A percentile compares a stretch with the other conserved stretches of the same genome.
Conservation (phyloP, 1,140 invertebrate genomes). For the Drosophila orena region DNA sequence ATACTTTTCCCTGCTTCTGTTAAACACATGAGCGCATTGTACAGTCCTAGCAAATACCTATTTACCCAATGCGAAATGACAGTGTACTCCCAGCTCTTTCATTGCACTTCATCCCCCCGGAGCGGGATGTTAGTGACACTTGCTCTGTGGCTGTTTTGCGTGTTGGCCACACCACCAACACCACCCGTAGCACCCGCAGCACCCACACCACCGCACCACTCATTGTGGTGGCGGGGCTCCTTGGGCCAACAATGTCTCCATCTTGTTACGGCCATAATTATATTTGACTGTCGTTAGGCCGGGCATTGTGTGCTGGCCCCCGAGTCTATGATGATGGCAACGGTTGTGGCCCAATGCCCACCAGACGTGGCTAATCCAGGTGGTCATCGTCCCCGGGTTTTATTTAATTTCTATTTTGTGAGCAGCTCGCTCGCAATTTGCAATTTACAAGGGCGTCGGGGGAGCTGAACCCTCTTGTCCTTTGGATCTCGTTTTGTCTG, state of each 20-base stretch:
- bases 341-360: slow-evolving; percentile 31
- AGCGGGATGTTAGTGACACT: slow-evolving; percentile 58
- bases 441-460: slow-evolving; percentile 29
- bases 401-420: slow-evolving; percentile 67
- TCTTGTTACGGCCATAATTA: slow-evolving; percentile 78
- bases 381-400: slow-evolving; percentile 58
- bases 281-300: slow-evolving; percentile 75
- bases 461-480: slow-evolving; percentile 12
- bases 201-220: slow-evolving; percentile 8
- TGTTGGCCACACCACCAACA: slow-evolving; percentile 5
- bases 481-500: slow-evolving; percentile 42
- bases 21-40: too few relatives aligned
- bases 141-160: slow-evolving; percentile 60
- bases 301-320: slow-evolving; percentile 38
- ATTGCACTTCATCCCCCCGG: slow-evolving; percentile 34
- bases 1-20: too few relatives aligned
- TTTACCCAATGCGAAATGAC: neutral
- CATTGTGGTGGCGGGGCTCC: slow-evolving; percentile 45
- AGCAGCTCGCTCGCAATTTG: slow-evolving; percentile 11
- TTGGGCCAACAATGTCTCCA: slow-evolving; percentile 67
- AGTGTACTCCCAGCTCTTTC: slow-evolving; percentile 26
- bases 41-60: too few relatives aligned
- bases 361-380: slow-evolving; percentile 68
- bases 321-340: slow-evolving; percentile 18
- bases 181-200: neutral